phyloP scores from a whole-genome alignment of 2,797 vertebrate species.

The Lutjanus argentimaculatus region DNA sequence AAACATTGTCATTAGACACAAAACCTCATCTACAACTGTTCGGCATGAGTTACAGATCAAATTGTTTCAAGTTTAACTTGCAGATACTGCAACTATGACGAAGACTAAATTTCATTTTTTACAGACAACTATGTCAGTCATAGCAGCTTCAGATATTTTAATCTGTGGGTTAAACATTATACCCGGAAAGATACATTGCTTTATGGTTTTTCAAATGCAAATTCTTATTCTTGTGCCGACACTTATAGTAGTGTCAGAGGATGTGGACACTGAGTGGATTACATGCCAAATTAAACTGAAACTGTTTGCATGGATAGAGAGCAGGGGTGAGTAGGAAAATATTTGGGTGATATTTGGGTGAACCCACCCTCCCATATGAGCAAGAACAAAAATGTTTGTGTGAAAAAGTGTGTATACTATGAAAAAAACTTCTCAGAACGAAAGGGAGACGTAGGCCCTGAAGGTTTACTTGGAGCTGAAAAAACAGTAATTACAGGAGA shows the following conservation, averaged over 20 bases:
- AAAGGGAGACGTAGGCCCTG: too few species aligned
- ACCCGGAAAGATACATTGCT: not conserved
- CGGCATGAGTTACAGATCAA: not conserved
- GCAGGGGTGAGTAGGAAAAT: not conserved
- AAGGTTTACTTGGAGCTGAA: not conserved
- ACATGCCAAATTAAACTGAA: not conserved
- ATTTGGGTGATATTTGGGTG: not conserved
- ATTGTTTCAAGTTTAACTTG: not conserved
- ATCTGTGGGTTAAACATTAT: not conserved
- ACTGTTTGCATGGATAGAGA: not conserved
- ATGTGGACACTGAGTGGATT: not conserved
- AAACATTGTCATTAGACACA: conserved; percentile 2
- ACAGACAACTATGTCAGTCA: not conserved
- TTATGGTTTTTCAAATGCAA: not conserved
- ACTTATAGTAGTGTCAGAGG: not conserved
- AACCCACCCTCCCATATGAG: not conserved
- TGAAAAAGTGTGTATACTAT: not conserved
- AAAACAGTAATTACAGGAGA: not conserved
- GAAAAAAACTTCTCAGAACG: not conserved
- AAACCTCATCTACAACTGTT: not conserved
- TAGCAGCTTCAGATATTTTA: not conserved
- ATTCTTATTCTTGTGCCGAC: not conserved
- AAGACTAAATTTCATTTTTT: not conserved
- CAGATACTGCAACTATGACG: not conserved
- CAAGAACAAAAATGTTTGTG: not conserved